Conservation (phyloP, 2,888 invertebrate species). For the Erannis defoliaria region DNA sequence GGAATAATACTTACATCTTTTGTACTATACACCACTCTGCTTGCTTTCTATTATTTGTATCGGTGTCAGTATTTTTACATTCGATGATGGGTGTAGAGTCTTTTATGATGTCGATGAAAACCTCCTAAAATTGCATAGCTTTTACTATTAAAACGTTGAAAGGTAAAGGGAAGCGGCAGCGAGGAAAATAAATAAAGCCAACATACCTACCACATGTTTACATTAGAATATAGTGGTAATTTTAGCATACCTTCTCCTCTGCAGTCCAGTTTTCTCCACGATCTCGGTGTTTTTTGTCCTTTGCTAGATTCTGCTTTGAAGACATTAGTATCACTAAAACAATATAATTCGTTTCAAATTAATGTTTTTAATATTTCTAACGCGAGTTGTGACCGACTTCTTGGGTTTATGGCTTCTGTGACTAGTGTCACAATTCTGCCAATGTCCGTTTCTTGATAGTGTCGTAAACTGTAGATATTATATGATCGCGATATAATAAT, state of each 20-base stretch:
- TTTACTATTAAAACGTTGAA: background rate
- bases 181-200: background rate
- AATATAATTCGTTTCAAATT: no score
- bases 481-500: no score
- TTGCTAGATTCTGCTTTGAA: background rate
- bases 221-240: background rate
- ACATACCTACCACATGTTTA: no score
- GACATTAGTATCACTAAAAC: background rate
- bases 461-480: no score
- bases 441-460: no score
- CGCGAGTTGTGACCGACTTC: no score
- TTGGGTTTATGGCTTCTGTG: no score
- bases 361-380: no score
- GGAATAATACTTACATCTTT: no score
- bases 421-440: no score
- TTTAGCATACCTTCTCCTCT: background rate
- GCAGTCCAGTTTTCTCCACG: background rate
- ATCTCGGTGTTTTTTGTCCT: background rate
- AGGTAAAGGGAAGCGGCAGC: background rate
- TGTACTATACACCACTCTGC: no score
- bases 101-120: conserved; percentile 1
- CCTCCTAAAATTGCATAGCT: background rate
- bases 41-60: no score
- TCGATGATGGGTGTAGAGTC: background rate
- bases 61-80: background rate